Evolutionary conservation across 2,113 vertebrate genomes (phyloP).

Genomic region (Muscicapa adusta): DNA sequence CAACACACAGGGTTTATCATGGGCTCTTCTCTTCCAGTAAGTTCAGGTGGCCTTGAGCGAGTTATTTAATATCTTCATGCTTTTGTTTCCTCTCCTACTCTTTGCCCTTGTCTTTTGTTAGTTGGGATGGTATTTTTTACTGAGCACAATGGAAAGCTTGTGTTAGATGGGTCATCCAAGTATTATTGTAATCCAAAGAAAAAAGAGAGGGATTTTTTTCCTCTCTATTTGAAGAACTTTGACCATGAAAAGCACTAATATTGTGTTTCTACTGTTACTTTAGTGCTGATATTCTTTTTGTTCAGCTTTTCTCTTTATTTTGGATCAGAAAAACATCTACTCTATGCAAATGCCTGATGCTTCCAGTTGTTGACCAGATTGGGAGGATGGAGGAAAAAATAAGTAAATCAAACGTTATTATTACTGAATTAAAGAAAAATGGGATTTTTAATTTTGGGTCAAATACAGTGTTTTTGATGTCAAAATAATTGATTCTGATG

Average conservation of each 20-base stretch:
- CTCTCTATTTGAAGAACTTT: not conserved
- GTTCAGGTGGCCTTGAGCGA: not conserved
- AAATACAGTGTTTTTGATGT: not conserved
- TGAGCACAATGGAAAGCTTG: not conserved
- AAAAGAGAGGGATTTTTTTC: not conserved
- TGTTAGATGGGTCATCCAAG: not conserved
- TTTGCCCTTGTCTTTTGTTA: not conserved
- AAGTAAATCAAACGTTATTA: not conserved
- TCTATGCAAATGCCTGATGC: not conserved
- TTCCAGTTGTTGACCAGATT: not conserved
- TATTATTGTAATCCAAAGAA: not conserved
- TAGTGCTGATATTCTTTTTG: not conserved
- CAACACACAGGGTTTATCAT: not conserved
- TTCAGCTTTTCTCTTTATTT: not conserved
- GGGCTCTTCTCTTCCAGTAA: not conserved
- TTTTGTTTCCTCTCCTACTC: not conserved
- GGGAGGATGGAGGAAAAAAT: not conserved
- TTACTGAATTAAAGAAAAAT: not conserved
- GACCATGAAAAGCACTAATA: not conserved
- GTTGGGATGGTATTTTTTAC: not conserved
- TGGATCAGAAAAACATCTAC: not conserved
- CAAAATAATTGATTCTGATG: not conserved
- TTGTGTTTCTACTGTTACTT: not conserved
- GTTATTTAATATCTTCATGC: not conserved
- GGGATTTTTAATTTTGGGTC: not conserved